Evolutionary conservation across 2,113 vertebrate genomes (phyloP).

Genomic region (Apus apus): DNA sequence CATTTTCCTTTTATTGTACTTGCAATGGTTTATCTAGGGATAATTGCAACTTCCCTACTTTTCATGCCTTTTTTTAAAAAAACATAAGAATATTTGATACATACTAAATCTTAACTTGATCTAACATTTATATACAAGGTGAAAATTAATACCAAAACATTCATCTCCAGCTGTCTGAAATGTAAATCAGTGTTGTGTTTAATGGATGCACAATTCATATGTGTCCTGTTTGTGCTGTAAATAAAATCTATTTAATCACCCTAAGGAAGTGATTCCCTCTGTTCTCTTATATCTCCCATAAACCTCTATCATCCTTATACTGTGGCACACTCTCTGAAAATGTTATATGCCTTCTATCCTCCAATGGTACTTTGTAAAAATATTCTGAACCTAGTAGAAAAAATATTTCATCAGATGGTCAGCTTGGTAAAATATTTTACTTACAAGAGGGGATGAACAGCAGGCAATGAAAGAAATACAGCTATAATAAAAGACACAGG

Average conservation of each 20-base stretch:
- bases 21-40: background rate
- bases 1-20: background rate
- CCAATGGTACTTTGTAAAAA: constrained; percentile 35
- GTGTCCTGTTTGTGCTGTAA: constrained; percentile 40
- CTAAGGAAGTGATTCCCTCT: background rate
- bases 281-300: constrained; percentile 35
- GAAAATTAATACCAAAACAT: constrained; percentile 21
- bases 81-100: background rate
- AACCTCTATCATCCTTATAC: constrained; percentile 36
- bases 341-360: constrained; percentile 58
- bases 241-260: constrained; percentile 58
- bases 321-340: constrained; percentile 8
- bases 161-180: constrained; percentile 19
- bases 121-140: background rate
- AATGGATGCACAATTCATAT: constrained; percentile 33
- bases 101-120: background rate
- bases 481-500: constrained; percentile 55
- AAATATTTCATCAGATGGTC: constrained; percentile 65
- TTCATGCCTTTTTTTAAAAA: background rate
- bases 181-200: background rate
- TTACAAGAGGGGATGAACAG: constrained; percentile 57
- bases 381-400: constrained; percentile 48
- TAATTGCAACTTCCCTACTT: background rate
- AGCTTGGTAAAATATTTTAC: constrained; percentile 70
- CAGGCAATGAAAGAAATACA: constrained; percentile 60